A percentile compares a stretch with the other conserved stretches of the same genome.
These are phyloP conservation scores for Rhynchotus rufescens DNA, from an alignment of 2,797 vertebrate genomes.

Conservation along the genomic window DNA sequence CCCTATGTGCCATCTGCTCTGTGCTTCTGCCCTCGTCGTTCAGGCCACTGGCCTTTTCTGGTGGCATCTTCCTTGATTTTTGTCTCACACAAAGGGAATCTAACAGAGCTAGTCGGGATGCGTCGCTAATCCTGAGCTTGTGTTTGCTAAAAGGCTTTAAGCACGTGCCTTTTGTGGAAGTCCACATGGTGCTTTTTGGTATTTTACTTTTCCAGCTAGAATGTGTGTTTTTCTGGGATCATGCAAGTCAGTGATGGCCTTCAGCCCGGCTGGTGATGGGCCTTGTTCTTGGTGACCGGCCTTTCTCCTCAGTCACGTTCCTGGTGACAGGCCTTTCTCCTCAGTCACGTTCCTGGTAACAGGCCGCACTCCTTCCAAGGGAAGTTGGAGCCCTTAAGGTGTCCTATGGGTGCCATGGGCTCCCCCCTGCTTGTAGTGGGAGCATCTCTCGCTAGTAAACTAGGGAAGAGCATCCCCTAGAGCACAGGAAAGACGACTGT, in stretches of 20 bases:
- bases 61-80: neutral
- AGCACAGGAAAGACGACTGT: slow-evolving; percentile 11
- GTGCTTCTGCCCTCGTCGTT: neutral
- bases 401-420: neutral
- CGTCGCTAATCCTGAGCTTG: neutral
- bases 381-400: slow-evolving; percentile 47
- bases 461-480: slow-evolving; percentile 69
- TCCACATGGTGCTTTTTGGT: neutral
- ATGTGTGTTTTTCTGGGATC: neutral
- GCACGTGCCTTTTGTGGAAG: neutral
- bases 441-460: neutral
- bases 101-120: neutral
- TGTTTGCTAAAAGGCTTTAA: slow-evolving; percentile 18
- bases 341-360: neutral
- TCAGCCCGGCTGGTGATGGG: slow-evolving; percentile 45
- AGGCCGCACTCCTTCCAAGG: neutral
- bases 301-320: neutral
- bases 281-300: slow-evolving; percentile 34
- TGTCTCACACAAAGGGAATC: neutral
- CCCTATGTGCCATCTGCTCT: rapidly evolving
- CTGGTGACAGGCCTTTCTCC: neutral
- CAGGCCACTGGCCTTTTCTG: neutral
- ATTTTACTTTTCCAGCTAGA: neutral
- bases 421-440: neutral
- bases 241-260: slow-evolving; percentile 2